Evolutionary conservation across 2,888 invertebrate genomes (phyloP).

Genomic region (Willowsia nigromaculata): DNA sequence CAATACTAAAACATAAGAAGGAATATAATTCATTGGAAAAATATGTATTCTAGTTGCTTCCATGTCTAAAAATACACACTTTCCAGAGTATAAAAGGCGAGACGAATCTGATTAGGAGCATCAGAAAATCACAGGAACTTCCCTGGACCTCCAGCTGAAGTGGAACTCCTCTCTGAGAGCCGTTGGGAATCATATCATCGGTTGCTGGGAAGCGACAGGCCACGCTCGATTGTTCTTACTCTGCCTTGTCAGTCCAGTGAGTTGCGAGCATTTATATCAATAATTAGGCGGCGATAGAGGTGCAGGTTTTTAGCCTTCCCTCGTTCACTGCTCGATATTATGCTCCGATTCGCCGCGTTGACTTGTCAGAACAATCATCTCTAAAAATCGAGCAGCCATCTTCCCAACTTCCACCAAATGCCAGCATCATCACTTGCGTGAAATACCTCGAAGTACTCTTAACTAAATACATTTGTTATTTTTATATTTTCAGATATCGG

Average conservation of each 20-base stretch:
- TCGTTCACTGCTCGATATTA: slow-evolving; percentile 58
- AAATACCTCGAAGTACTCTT: neutral
- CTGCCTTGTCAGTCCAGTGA: slow-evolving; percentile 55
- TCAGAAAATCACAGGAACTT: neutral
- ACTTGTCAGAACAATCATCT: slow-evolving; percentile 39
- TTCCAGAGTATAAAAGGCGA: slow-evolving; percentile 25
- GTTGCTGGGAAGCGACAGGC: neutral
- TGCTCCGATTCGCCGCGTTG: slow-evolving; percentile 66
- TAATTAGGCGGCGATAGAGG: neutral
- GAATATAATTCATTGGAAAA: neutral
- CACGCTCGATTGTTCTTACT: neutral
- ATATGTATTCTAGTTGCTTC: neutral
- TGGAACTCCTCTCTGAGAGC: neutral
- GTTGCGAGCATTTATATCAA: slow-evolving; percentile 70
- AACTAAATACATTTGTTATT: neutral
- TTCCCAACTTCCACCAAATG: neutral
- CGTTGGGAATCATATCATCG: neutral
- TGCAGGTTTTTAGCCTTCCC: neutral
- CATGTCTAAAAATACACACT: neutral
- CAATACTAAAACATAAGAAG: neutral
- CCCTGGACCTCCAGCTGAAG: neutral
- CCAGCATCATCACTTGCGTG: neutral
- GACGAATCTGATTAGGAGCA: neutral
- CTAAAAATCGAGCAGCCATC: neutral
- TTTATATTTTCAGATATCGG: neutral